Evolutionary conservation across 2,797 vertebrate genomes (phyloP).

Genomic region (Cirrhinus mrigala): DNA sequence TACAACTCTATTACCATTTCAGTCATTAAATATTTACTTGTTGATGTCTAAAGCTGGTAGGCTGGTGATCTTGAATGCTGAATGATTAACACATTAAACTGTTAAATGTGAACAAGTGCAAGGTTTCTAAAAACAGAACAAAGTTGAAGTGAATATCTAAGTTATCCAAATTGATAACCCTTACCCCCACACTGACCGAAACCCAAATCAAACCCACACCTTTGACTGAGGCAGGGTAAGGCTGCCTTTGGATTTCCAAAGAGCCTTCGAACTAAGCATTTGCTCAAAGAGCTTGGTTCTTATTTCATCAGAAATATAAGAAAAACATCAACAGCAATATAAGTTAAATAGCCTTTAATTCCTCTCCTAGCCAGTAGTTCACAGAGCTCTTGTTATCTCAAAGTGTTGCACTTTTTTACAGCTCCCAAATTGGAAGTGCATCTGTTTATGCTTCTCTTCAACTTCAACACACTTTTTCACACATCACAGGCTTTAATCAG

Average conservation of each 20-base stretch:
- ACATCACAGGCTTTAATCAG: conserved; percentile 21
- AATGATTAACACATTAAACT: neutral
- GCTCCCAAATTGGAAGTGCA: neutral
- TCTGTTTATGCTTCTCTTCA: conserved; percentile 1
- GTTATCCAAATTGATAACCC: neutral
- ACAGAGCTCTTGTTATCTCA: neutral
- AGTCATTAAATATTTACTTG: neutral
- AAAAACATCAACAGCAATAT: neutral
- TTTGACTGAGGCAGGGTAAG: neutral
- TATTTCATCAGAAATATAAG: neutral
- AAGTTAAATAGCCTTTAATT: neutral
- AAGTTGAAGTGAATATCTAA: neutral
- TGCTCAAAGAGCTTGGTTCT: neutral
- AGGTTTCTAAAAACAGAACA: neutral
- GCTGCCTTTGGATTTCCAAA: neutral
- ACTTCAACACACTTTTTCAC: conserved; percentile 15
- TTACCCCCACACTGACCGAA: neutral
- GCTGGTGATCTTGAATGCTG: neutral
- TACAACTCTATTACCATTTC: neutral
- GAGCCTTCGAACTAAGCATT: neutral
- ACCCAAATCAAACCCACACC: neutral
- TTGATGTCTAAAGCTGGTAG: neutral
- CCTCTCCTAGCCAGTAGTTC: neutral
- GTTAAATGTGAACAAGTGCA: neutral
- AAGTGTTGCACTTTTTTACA: conserved; percentile 6